Evolutionary conservation across 2,113 vertebrate species (phyloP).

Genomic region (Tenebrosternarchus preto): DNA sequence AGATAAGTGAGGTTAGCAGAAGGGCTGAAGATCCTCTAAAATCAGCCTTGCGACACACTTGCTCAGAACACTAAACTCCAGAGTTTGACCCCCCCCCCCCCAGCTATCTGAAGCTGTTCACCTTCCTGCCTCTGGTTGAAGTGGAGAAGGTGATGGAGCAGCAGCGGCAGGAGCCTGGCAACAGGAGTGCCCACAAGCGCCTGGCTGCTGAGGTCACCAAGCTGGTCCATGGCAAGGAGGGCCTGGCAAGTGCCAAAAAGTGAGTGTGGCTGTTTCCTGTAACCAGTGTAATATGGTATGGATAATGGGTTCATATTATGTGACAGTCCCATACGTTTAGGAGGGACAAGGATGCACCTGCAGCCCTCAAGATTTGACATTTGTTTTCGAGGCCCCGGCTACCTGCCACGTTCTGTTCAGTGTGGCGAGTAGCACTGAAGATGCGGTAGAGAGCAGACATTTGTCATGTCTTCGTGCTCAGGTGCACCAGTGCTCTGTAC

Average conservation of each 20-base stretch:
- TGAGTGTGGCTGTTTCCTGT: conserved; percentile 48
- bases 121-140: conserved; percentile 88
- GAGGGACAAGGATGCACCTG: too few species aligned
- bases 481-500: conserved; percentile 88
- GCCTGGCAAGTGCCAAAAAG: conserved; percentile 92
- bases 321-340: too few species aligned
- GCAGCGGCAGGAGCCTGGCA: conserved; percentile 83
- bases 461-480: conserved; percentile 54
- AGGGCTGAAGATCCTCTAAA: too few species aligned
- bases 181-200: conserved; percentile 86
- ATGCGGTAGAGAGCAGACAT: neutral
- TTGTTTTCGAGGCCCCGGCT: too few species aligned
- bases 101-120: conserved; percentile 93
- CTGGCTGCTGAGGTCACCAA: conserved; percentile 96
- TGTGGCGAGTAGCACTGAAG: too few species aligned
- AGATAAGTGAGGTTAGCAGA: too few species aligned
- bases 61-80: neutral
- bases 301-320: neutral
- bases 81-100: neutral
- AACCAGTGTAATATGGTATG: neutral
- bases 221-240: conserved; percentile 91
- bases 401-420: too few species aligned
- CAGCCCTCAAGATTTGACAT: too few species aligned
- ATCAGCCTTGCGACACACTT: neutral
- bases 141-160: conserved; percentile 88